Conservation (phyloP, 2,113 vertebrate species). For the Otocyon megalotis region DNA sequence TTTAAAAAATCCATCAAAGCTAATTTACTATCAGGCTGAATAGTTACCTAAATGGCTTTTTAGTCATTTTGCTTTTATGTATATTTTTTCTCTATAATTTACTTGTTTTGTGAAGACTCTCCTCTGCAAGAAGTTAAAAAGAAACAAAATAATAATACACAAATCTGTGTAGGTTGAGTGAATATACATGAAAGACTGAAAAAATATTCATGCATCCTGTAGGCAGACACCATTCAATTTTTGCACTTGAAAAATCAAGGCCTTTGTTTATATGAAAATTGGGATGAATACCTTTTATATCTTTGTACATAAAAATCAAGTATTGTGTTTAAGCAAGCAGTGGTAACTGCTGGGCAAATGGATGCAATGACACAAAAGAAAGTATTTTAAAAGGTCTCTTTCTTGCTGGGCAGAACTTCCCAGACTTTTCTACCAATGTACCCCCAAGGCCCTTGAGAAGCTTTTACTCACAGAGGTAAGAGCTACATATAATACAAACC, state of each 20-base stretch:
- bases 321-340: conserved; percentile 18
- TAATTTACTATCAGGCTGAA: conserved; percentile 24
- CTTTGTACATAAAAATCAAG: conserved; percentile 40
- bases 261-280: neutral
- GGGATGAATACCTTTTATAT: neutral
- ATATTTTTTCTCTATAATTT: neutral
- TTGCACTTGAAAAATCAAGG: conserved; percentile 57
- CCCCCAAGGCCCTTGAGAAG: neutral
- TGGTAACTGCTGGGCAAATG: neutral
- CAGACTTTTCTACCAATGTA: neutral
- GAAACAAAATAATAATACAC: neutral
- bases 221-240: neutral
- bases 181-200: conserved; percentile 22
- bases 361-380: neutral
- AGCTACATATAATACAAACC: neutral
- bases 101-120: conserved; percentile 38
- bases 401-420: neutral
- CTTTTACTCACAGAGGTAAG: neutral
- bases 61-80: conserved; percentile 37
- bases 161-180: neutral
- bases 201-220: neutral
- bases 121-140: neutral
- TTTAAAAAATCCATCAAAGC: neutral
- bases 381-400: conserved; percentile 5
- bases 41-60: neutral